Evolutionary conservation across 2,888 invertebrate genomes (phyloP).

Genomic region (Sceliomorpha sp.): DNA sequence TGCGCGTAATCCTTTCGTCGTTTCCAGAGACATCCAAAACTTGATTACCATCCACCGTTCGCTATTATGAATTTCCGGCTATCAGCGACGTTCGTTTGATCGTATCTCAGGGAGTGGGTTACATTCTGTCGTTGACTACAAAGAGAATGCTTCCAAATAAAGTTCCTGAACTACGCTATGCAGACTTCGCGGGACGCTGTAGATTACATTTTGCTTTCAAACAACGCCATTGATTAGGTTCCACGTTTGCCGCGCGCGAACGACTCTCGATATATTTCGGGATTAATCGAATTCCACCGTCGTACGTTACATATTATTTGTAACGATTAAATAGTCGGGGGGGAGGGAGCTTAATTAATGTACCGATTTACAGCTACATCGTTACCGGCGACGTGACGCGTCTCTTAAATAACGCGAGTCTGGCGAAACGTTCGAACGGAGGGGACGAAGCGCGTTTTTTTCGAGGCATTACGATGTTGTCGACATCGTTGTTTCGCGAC

Average conservation of each 20-base stretch:
- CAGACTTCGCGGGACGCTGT: slow-evolving; percentile 38
- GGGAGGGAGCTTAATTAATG: too few species aligned
- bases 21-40: slow-evolving; percentile 40
- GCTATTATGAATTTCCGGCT: slow-evolving; percentile 54
- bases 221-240: slow-evolving; percentile 36
- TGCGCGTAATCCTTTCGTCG: too few species aligned
- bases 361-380: too few species aligned
- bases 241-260: too few species aligned
- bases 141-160: slow-evolving; percentile 54
- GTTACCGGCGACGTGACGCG: background rate
- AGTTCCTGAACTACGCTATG: slow-evolving; percentile 45
- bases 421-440: too few species aligned
- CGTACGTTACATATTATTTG: background rate
- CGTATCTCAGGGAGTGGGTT: slow-evolving; percentile 49
- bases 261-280: too few species aligned
- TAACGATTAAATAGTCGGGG: too few species aligned
- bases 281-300: too few species aligned
- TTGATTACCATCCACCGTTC: slow-evolving; percentile 55
- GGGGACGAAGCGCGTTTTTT: slow-evolving; percentile 64
- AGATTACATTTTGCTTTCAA: slow-evolving; percentile 51
- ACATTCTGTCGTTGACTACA: slow-evolving; percentile 58
- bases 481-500: slow-evolving; percentile 63
- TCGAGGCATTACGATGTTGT: slow-evolving; percentile 66
- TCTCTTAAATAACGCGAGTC: background rate
- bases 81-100: slow-evolving; percentile 57